Conservation (phyloP, 2,797 vertebrate species). For the Cheirogaleus major region DNA sequence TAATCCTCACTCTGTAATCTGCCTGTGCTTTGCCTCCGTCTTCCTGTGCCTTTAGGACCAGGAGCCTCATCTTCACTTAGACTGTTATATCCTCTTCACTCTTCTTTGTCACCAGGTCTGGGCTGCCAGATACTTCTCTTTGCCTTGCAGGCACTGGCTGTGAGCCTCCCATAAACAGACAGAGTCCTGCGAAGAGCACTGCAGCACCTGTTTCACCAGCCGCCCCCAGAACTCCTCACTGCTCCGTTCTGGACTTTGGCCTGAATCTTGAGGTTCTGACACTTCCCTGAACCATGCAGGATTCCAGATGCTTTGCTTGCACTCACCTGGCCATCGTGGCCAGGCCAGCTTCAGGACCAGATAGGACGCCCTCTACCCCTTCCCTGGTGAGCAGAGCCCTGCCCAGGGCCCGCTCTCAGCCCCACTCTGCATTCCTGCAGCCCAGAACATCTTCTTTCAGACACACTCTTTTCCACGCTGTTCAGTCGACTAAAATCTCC, state of each 20-base stretch:
- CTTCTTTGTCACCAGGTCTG: not conserved
- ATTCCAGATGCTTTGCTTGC: not conserved
- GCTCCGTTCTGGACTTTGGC: not conserved
- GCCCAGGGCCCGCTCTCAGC: no score
- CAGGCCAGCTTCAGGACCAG: not conserved
- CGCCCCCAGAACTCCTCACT: accelerated
- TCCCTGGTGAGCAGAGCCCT: not conserved
- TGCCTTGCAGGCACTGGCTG: not conserved
- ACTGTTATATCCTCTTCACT: not conserved
- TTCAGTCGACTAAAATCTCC: not conserved
- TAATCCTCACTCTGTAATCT: not conserved
- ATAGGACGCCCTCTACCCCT: not conserved
- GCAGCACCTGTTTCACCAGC: accelerated
- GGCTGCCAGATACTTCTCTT: not conserved
- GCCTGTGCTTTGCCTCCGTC: not conserved
- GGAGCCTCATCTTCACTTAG: not conserved
- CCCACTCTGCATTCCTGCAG: not conserved
- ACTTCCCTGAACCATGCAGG: not conserved
- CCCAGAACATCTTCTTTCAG: not conserved
- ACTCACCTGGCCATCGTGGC: not conserved
- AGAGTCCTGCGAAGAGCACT: not conserved
- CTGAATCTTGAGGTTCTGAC: not conserved
- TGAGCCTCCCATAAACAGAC: not conserved
- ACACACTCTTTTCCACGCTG: not conserved
- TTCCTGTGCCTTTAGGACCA: not conserved